Evolutionary conservation across 2,113 vertebrate genomes (phyloP), one percentile per base, ranked within the genome.

Genomic region (Psittacula cyanocephala): DNA sequence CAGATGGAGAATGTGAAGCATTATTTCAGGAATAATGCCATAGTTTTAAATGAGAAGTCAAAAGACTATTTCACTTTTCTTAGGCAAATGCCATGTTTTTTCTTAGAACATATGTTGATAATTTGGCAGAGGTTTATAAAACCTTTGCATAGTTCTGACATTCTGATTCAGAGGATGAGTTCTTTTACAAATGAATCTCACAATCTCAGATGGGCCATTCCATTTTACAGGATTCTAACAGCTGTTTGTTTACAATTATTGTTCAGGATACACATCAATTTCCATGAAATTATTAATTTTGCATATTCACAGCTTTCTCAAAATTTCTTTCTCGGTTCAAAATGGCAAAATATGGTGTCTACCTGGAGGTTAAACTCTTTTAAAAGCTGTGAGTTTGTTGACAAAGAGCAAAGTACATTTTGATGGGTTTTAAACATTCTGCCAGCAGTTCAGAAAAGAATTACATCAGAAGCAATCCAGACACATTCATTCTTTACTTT

Each of bases 361-460:
- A 39, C 64, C 47, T 86, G 77, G 86, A 81, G 52, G 52, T 71
- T 95, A 95, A 89, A 62, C 8, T 62, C 69, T 67, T 93, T 91
- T 63, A 62, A 84, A 90, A 94, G 47, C 70, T 68, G 47, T 49
- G 20, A 93, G 69, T 95, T 91, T 92, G 78, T 95, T 95, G 91
- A 94, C 94, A 95, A 76, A 92, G 91, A 87, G 62, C 93, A 94
- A 96, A 97, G 91, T 96, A 72, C 95, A 53, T 87, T 91, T 57
- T 72, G 62, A 72, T 85, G 74, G 70, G 25, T 95, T 87, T 87
- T 87, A 89, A 92, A 89, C 85, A 89, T 46, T 91, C 74, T 92
- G 86, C 89, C 65, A 93, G 52, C 35, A 10, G 39, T 96, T 93
- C 91, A 78, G 77, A 81, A 94, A 89, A 87, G 33, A 84, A 41